Evolutionary conservation across 2,797 vertebrate species (phyloP), one percentile per base, ranked within the genome.

Genomic region (Sebastiscus albofasciatus): DNA sequence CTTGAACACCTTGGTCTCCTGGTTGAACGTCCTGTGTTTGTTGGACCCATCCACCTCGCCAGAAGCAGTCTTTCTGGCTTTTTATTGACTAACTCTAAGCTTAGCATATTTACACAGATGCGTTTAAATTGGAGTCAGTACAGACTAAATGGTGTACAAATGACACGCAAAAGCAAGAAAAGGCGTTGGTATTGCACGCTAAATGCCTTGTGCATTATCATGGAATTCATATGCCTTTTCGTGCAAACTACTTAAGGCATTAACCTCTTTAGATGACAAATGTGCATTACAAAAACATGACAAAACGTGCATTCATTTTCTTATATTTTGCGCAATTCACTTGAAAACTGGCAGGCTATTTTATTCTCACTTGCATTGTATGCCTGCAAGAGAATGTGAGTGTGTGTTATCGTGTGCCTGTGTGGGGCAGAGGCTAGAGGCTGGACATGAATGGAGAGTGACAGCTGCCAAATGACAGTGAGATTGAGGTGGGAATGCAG

Each of bases 401-500:
- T 24, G 22, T 22, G 34, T 54, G 54, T 52, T 20, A 18, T 2
- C 39, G 20, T 49, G 56, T 77, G 84, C 13, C 10, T 72, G 55
- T 54, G 72, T 60, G 31, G 14, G 34, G 52, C 22, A 27, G 61
- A 80, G 88, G 93, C 83, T 82, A 83, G 91, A 89, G 65, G 9
- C 2, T 49, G 71, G 95, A 97, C 91, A 92, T 91, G 95, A 96
- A 97, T 96, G 93, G 85, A 90, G 94, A 96, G 95, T 93, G 96
- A 97, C 97, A 96, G 95, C 86, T 90, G 95, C 95, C 93, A 95
- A 95, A 95, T 93, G 94, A 96, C 93, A 95, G 95, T 94, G 94
- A 96, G 96, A 96, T 93, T 95, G 95, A 96, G 93, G 90, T 94
- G 91, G 92, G 94, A 94, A 96, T 93, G 91, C 93, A 93, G 92